Percentiles rank a stretch among this genome's conserved stretches.
These are phyloP conservation scores for Buteo buteo DNA, from an alignment of 2,113 vertebrate genomes.

Conservation along the genomic window DNA sequence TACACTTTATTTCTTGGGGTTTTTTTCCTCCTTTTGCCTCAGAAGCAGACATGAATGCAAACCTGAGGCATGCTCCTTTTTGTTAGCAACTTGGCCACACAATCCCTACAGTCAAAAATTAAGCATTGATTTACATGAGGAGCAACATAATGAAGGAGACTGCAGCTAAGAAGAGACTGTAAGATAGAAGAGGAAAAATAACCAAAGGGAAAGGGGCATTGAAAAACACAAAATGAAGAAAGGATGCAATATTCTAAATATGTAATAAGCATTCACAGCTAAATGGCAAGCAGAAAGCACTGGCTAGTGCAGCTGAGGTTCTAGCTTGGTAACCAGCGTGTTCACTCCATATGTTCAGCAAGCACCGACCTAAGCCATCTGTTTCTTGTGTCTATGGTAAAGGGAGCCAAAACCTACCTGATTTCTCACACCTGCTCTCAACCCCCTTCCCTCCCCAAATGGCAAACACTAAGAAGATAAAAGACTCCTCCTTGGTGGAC, in stretches of 20 bases:
- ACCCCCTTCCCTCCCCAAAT: background rate
- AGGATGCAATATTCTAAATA: background rate
- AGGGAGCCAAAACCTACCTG: slow-evolving; percentile 20
- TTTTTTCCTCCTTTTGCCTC: background rate
- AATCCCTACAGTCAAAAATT: background rate
- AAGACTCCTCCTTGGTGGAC: background rate
- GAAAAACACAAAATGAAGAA: background rate
- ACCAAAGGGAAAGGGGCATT: background rate
- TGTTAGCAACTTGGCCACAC: background rate
- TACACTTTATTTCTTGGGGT: background rate
- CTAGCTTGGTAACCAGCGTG: background rate
- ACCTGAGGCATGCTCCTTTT: background rate
- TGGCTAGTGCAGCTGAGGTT: slow-evolving; percentile 24
- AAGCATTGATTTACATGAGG: background rate
- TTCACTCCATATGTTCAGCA: background rate
- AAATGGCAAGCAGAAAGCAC: slow-evolving; percentile 11
- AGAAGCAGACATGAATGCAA: background rate
- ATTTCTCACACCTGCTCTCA: slow-evolving; percentile 6
- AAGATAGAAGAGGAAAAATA: background rate
- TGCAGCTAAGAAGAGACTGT: background rate
- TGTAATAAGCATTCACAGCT: background rate
- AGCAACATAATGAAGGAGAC: background rate
- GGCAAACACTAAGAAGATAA: background rate
- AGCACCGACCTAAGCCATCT: slow-evolving; percentile 17
- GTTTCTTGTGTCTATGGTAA: background rate